Base-by-base conservation (phyloP, 2,113 vertebrate species). In the Bufo bufo region DNA sequence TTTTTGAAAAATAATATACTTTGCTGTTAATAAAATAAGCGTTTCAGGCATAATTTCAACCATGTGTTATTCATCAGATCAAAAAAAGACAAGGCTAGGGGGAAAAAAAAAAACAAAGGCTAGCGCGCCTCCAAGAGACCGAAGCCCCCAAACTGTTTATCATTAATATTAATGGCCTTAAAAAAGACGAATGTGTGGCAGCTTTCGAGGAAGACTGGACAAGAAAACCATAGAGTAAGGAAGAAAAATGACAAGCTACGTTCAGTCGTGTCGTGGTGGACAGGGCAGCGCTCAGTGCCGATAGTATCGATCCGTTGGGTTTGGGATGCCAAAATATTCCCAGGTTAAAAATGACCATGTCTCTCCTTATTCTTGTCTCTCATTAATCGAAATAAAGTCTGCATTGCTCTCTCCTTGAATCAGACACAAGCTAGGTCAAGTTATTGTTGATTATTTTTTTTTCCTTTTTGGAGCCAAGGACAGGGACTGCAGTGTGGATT, bases 331-430 rank as follows among this genome's bases (percentile, higher is more conserved):
- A 80, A 59, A 82, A 87, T 85, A 91, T 84, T 85, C n/a, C 77
- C 72, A 88, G 84, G n/a, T 91, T 90, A 90, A 84, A 92, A 91
- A 94, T 91, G 87, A 89, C 81, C 0, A 0, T 90, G 89, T 91
- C 90, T 88, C 90, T 84, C 88, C 23, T 17, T 56, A 87, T 91
- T 75, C 54, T 90, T 49, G 33, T 77, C 65, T 8, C 11, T 61
- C 85, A 90, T 92, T 93, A 90, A 91, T 91, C 0, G 58, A 91
- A 91, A 85, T 71, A 90, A 90, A 4, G 47, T 87, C 65, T 59
- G 56, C 4, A 74, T 77, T 13, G 82, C 56, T 87, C 84, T 86
- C 82, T 89, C 54, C 78, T 92, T 90, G 87, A 91, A 87, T 90
- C 58, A 74, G 72, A 88, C 43, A 12, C 71, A 84, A 84, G 4